phyloP scores from a whole-genome alignment of 37 sponge, comb jelly and placozoan genomes.

The Spongilla lacustris region DNA sequence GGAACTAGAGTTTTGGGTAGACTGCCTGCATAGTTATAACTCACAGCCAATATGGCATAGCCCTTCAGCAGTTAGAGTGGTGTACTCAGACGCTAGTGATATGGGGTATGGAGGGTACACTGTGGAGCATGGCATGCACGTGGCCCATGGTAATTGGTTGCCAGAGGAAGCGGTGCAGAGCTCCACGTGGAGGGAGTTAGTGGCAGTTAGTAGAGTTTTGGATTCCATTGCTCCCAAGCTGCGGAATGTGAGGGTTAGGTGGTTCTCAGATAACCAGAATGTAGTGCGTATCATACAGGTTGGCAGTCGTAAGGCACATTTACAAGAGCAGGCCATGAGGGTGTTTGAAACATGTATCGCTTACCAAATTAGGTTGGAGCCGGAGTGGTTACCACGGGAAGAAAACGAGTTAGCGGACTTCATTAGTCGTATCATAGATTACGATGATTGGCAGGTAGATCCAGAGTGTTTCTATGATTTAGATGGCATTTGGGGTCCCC shows the following conservation, averaged over 20 bases:
- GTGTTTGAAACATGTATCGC: background rate
- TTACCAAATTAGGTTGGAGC: background rate
- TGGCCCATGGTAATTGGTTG: no score
- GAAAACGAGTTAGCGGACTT: constrained; percentile 3
- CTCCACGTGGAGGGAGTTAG: constrained; percentile 39
- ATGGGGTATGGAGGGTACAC: no score
- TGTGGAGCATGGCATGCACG: no score
- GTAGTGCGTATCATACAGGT: no score
- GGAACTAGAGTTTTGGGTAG: constrained; percentile 23
- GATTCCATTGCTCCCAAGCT: constrained; percentile 19
- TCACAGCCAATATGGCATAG: constrained; percentile 22
- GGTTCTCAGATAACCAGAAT: constrained; percentile 31
- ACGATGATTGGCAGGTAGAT: constrained; percentile 12
- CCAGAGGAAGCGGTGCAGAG: no score
- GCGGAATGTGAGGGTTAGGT: background rate
- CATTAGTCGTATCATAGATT: constrained; percentile 12
- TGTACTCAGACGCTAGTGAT: constrained; percentile 52
- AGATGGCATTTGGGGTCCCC: constrained; percentile 11
- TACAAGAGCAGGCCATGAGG: constrained; percentile 4
- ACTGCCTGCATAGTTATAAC: constrained; percentile 5
- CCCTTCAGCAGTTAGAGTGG: constrained; percentile 32
- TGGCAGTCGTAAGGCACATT: background rate
- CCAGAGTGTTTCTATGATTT: background rate
- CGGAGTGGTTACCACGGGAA: constrained; percentile 14
- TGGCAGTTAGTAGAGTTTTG: constrained; percentile 13